Evolutionary conservation across 2,113 vertebrate species (phyloP).

Genomic region (Probosciger aterrimus): DNA sequence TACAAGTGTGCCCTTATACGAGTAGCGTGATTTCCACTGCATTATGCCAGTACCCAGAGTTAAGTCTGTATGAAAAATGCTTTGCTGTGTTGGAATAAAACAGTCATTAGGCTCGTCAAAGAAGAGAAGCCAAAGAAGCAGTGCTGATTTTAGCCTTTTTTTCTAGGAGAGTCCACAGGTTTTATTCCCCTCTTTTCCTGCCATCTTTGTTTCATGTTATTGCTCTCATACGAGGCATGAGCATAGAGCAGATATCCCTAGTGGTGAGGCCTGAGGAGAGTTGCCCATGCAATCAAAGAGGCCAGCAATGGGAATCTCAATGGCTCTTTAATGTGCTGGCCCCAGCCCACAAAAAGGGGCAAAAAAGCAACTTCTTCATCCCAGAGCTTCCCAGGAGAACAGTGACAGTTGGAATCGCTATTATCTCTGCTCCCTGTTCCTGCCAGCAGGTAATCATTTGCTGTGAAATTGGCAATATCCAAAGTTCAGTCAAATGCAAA

Average conservation of each 20-base stretch:
- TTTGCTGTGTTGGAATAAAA: not conserved
- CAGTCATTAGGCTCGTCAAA: not conserved
- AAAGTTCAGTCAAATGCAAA: conserved; percentile 31
- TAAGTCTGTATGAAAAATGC: not conserved
- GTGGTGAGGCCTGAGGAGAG: not conserved
- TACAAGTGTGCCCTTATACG: not conserved
- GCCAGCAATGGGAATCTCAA: accelerated
- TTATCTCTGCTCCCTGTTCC: not conserved
- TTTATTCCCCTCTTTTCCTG: not conserved
- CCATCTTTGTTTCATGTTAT: not conserved
- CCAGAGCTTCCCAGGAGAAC: not conserved
- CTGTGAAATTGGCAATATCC: conserved; percentile 16
- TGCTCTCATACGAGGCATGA: accelerated
- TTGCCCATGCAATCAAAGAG: not conserved
- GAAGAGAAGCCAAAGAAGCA: not conserved
- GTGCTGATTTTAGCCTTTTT: not conserved
- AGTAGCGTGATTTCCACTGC: not conserved
- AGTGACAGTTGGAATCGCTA: not conserved
- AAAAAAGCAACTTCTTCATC: not conserved
- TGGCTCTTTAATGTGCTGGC: not conserved
- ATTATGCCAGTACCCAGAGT: not conserved
- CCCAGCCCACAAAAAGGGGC: not conserved
- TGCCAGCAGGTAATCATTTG: not conserved
- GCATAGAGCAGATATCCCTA: not conserved
- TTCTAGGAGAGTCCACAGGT: not conserved